Base-by-base conservation (phyloP, 2,113 vertebrate genomes). In the Agapornis roseicollis region DNA sequence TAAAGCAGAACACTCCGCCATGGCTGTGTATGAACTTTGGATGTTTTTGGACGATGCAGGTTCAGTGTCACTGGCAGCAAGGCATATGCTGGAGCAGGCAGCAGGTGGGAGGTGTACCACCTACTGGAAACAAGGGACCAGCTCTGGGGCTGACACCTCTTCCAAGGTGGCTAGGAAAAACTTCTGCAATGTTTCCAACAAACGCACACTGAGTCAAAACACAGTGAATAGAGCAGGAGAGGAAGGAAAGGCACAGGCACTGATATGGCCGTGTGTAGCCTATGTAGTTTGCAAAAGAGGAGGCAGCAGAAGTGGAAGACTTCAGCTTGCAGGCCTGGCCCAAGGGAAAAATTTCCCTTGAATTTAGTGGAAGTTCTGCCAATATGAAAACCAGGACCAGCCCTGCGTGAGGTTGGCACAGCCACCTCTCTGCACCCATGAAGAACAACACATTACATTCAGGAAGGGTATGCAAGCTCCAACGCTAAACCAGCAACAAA, bases 401-500 rank as follows among this genome's bases (percentile, higher is more conserved):
- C 83, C 82, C 72, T 7, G 1, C 0, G 1, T 19, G 79, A 80
- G 60, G 71, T 15, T 85, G 66, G 64, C 61, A 78, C 81, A 65
- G 28, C n/a, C 60, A 93, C 58, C 85, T 95, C 95, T 78, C 68
- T 4, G 7, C 76, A 74, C 72, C 77, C 66, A 4, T 23, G 91
- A 72, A 42, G 89, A 93, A 14, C 60, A 56, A 65, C 74, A 3
- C 93, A 86, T 92, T 95, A 87, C 39, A 94, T 96, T 97, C 96
- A 83, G 93, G 86, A 90, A 89, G 90, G 49, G 83, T 96, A 89
- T 79, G 86, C 70, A 56, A 90, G 91, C 88, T 89, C 94, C 78
- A 81, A 25, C 29, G 13, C 93, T 87, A 97, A 97, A 97, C 89
- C 95, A 95, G 31, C 41, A 82, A 97, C 94, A 92, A 97, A 96